Conservation (phyloP, 2,888 invertebrate species). For the Drosophila atripex region DNA sequence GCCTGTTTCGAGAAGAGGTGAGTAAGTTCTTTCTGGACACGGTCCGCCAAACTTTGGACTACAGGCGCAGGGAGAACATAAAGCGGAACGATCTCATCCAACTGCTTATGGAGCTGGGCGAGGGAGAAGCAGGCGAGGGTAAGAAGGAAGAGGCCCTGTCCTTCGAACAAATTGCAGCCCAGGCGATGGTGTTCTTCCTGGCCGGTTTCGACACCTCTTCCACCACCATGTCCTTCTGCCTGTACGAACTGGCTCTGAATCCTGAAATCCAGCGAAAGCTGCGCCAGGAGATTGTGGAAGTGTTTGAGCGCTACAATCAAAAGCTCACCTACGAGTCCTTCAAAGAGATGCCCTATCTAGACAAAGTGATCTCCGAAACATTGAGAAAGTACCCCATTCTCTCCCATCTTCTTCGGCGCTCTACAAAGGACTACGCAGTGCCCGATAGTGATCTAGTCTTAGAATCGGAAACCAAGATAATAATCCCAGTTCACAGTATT, state of each 20-base stretch:
- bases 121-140: background rate
- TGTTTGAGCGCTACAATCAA: conserved; percentile 77
- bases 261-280: conserved; percentile 84
- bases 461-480: conserved; percentile 75
- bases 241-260: conserved; percentile 85
- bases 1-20: conserved; percentile 57
- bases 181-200: conserved; percentile 85
- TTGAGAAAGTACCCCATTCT: conserved; percentile 85
- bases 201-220: conserved; percentile 86
- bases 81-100: conserved; percentile 84
- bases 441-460: conserved; percentile 84
- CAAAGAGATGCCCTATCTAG: conserved; percentile 84
- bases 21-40: conserved; percentile 76
- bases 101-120: conserved; percentile 60
- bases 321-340: conserved; percentile 84
- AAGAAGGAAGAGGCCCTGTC: conserved; percentile 46
- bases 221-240: conserved; percentile 84
- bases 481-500: conserved; percentile 83
- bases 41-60: conserved; percentile 82
- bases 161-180: conserved; percentile 85
- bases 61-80: conserved; percentile 75
- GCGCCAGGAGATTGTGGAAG: conserved; percentile 83
- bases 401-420: conserved; percentile 84
- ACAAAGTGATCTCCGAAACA: conserved; percentile 84
- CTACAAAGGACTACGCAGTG: conserved; percentile 84